Percentiles rank a stretch among this genome's conserved stretches.
Conservation (phyloP, 2,113 vertebrate species). For the Daubentonia madagascariensis region DNA sequence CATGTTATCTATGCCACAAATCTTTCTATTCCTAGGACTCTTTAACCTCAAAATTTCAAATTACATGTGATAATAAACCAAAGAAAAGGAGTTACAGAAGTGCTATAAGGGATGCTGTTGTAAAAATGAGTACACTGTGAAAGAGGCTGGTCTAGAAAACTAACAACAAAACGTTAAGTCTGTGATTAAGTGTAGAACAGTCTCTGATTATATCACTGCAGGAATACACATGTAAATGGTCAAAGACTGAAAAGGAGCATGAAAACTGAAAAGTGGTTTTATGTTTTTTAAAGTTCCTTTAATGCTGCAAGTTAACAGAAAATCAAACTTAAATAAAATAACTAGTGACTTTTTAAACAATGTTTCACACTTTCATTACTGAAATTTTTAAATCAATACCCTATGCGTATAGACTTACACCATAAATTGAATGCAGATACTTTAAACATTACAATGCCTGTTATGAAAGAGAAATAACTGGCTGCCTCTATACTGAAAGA, state of each 20-base stretch:
- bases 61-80: not conserved
- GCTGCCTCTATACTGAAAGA: not conserved
- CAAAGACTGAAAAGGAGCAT: not conserved
- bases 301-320: not conserved
- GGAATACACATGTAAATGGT: not conserved
- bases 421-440: not conserved
- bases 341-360: not conserved
- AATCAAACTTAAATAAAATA: not conserved
- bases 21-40: not conserved
- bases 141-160: not conserved
- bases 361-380: not conserved
- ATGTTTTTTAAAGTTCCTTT: slow-evolving; percentile 15
- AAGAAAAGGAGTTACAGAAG: not conserved
- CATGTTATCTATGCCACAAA: not conserved
- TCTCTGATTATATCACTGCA: not conserved
- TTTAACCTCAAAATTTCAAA: not conserved
- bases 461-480: not conserved
- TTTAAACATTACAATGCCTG: not conserved
- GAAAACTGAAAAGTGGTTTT: not conserved
- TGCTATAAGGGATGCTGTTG: not conserved
- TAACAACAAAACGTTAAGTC: not conserved
- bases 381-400: not conserved
- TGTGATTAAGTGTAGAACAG: not conserved
- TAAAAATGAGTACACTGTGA: not conserved
- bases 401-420: not conserved